Base-by-base conservation (phyloP, 2,113 vertebrate species). In the Chionodraco myersi region DNA sequence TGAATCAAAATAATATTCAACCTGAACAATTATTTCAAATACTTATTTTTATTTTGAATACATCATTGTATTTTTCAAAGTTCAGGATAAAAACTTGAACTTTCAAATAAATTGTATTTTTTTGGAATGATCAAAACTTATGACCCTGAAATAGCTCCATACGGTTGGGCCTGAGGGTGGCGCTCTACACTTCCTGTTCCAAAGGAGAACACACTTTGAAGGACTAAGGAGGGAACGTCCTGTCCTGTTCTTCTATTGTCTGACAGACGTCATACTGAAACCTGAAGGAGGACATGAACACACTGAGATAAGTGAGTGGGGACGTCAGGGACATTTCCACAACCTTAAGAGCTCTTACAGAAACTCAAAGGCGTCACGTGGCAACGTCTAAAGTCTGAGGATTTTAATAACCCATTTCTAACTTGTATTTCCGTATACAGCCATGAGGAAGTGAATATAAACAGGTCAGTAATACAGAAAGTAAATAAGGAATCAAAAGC, bases 261-360 rank as follows among this genome's bases (percentile, higher is more conserved):
- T 13, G 10, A 26, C 0, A 18, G 2, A 58, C 14, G 0, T 58
- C 47, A 23, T 10, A 54, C 2, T 52, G 54, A 81, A 65, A 83
- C 56, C 49, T n/a, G n/a, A 15, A 51, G n/a, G 41, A 66, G 76
- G 83, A 85, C 70, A 30, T 30, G 6, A 49, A 48, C 36, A 54
- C 21, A 3, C 6, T 6, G 45, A 13, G 15, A 57, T 8, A 48
- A 2, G 16, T 4, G 0, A 30, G 12, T 1, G n/a, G 6, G 1
- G 34, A 36, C 0, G 6, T 51, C 30, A 44, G 12, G 1, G 34
- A 72, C 23, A 15, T 54, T 54, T 62, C 11, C 73, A 16, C 8
- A 52, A 69, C 26, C 7, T 26, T 0, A 0, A 34, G 0, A 0
- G 41, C 9, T 59, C 21, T 54, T 8, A 66, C 44, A 41, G 77